Conservation (phyloP, 1,140 invertebrate genomes). For the Drosophila sproati region DNA sequence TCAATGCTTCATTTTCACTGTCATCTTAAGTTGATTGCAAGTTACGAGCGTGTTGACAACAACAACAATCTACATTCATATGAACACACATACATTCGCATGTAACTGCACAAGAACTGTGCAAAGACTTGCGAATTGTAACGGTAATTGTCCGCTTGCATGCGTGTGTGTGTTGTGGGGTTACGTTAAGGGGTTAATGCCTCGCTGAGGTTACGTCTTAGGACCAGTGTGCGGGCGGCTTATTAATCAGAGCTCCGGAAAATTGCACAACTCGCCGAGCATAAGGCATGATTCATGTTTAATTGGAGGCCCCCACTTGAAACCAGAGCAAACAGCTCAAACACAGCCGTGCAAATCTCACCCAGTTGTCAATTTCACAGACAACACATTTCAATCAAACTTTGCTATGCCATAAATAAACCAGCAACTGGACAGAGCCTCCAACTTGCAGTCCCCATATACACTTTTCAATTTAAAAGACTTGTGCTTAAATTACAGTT, state of each 20-base stretch:
- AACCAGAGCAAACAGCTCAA: conserved; percentile 6
- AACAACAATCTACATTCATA: conserved; percentile 41
- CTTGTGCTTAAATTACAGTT: conserved; percentile 68
- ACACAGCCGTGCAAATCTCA: conserved; percentile 70
- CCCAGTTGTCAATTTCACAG: conserved; percentile 79
- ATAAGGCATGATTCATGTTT: conserved; percentile 75
- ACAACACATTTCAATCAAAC: conserved; percentile 83
- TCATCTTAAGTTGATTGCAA: conserved; percentile 85
- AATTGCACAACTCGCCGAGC: conserved; percentile 33
- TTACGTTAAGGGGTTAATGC: conserved; percentile 15
- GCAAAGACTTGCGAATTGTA: conserved; percentile 30
- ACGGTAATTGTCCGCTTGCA: conserved; percentile 62
- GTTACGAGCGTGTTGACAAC: conserved; percentile 84
- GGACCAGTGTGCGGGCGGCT: conserved; percentile 63
- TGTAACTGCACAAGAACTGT: conserved; percentile 17
- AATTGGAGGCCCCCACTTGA: conserved; percentile 54
- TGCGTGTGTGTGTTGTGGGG: conserved; percentile 43
- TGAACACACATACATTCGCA: not conserved
- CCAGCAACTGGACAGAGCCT: conserved; percentile 67
- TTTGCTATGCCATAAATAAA: conserved; percentile 77
- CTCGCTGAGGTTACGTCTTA: conserved; percentile 32
- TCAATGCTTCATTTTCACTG: conserved; percentile 84
- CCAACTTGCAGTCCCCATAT: conserved; percentile 24
- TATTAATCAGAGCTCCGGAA: conserved; percentile 65
- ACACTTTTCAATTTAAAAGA: conserved; percentile 36